Base-by-base conservation (phyloP, 37 sponge, comb jelly and placozoan genomes). In the Haliclona indistincta region DNA sequence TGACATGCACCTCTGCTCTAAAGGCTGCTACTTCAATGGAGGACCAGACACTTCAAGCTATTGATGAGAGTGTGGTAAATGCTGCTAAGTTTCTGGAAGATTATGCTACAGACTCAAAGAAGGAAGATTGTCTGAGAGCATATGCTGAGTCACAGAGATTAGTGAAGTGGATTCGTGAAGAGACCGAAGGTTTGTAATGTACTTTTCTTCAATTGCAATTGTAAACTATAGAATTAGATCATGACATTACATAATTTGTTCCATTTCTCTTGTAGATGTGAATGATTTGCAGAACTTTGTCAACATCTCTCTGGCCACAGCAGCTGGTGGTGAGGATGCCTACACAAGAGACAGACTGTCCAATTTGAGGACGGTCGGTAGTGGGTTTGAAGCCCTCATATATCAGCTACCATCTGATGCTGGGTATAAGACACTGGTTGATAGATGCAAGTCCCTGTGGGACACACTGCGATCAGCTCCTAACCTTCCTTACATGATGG, bases 281-380 rank as follows among this genome's bases (percentile, higher is more conserved):
- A 29, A 43, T 64, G 82, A 76, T 62, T 56, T 87, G 22, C 82
- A 81, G 30, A 75, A 70, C 17, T 87, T 87, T 76, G 88, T 87
- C 17, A 81, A 62, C 49, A 76, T 87, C 38, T 73, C 86, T 32
- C 74, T 85, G 17, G 76, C 81, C 32, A 87, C 88, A 1, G 63
- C 82, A 34, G 82, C 88, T 76, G 74, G 74, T 28, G 86, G 86
- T 66, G 88, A 87, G 64, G 82, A 64, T 43, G 88, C 75, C 30
- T 43, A 63, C 26, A 61, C 76, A 1, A 67, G 65, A 71, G 88
- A 87, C 43, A 81, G 54, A 51, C 81, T 87, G 52, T 87, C 88
- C n/a, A 38, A 63, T 33, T 45, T 87, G 36, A 55, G 74, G 20
- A 87, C 66, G 28, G 88, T 87, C 38, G 88, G 77, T 8, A 81